Percentiles rank a stretch among this genome's conserved stretches.
phyloP scores from a whole-genome alignment of 2,797 vertebrate genomes.

The Rhynchonycteris naso region DNA sequence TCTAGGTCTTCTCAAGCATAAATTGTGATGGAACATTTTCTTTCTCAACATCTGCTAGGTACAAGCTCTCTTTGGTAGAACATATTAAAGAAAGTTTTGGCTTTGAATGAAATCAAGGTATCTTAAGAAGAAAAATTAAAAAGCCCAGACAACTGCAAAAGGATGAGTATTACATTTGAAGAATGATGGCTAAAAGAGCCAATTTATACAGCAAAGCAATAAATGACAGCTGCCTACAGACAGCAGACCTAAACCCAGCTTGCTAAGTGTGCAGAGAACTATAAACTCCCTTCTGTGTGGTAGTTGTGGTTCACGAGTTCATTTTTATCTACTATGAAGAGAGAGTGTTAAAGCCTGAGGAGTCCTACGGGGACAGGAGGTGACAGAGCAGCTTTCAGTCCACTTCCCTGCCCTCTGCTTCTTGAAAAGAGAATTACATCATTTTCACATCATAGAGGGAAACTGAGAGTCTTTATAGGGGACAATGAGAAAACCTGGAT shows the following conservation, averaged over 20 bases:
- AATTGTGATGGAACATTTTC: not conserved
- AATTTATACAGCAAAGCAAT: not conserved
- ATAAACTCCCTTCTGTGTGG: not conserved
- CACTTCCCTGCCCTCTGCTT: not conserved
- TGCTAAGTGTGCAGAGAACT: not conserved
- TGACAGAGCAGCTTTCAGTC: not conserved
- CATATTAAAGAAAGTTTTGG: not conserved
- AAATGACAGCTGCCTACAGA: not conserved
- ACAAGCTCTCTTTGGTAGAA: not conserved
- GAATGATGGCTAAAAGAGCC: not conserved
- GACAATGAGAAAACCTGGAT: not conserved
- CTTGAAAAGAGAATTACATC: not conserved
- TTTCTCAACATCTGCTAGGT: not conserved
- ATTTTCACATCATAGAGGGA: not conserved
- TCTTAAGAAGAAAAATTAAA: not conserved
- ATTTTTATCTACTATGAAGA: not conserved
- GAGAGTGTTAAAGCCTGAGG: not conserved
- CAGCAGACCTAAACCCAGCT: not conserved
- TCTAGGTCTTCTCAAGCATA: not conserved
- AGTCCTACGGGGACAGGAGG: not conserved
- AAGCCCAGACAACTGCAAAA: not conserved
- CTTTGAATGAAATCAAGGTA: not conserved
- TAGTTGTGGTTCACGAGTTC: not conserved
- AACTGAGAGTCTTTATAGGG: not conserved
- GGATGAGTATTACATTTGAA: not conserved